Evolutionary conservation across 2,113 vertebrate genomes (phyloP).

Genomic region (Smithornis capensis): DNA sequence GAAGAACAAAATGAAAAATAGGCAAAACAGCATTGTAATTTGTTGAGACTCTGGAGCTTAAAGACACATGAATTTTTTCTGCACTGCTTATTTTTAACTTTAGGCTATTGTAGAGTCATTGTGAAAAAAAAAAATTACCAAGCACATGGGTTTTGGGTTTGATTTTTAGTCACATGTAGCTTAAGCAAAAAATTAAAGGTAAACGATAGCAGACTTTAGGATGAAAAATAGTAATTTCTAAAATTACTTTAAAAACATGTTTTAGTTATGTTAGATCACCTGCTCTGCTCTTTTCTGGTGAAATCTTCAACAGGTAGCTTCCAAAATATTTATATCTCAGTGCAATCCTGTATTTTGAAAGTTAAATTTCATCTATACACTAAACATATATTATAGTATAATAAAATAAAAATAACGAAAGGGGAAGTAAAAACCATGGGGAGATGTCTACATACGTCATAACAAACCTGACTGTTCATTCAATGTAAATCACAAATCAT

Average conservation of each 20-base stretch:
- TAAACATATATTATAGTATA: background rate
- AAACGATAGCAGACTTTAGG: background rate
- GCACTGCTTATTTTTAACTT: background rate
- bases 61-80: background rate
- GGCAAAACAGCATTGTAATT: background rate
- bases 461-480: background rate
- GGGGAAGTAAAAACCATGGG: background rate
- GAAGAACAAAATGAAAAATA: background rate
- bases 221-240: background rate
- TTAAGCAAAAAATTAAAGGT: background rate
- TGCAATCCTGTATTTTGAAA: background rate
- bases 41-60: background rate
- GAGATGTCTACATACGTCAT: background rate
- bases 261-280: background rate
- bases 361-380: background rate
- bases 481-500: background rate
- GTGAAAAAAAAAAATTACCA: background rate
- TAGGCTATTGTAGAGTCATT: rapidly evolving
- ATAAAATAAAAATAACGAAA: background rate
- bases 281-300: background rate
- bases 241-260: background rate
- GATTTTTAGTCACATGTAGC: background rate
- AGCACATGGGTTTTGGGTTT: rapidly evolving
- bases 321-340: background rate
- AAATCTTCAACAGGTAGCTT: background rate